Evolutionary conservation across 2,797 vertebrate genomes (phyloP), one percentile per base, ranked within the genome.

Genomic region (Sebastes itinus): DNA sequence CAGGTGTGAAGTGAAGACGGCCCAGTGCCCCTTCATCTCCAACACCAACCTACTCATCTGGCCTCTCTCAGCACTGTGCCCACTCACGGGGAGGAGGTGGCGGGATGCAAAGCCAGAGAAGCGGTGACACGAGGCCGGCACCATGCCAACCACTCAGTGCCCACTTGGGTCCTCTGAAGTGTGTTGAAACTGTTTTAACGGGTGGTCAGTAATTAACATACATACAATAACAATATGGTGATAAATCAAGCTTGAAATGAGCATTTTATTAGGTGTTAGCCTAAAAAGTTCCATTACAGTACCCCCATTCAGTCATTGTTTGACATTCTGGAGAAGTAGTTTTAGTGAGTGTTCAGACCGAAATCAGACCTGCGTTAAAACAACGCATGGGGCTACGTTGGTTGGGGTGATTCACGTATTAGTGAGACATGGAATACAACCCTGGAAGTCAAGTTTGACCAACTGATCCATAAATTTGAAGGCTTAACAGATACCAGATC

Each of bases 71-170:
- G 75, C 80, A 72, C 11, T 3, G 56, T 85, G 82, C 73, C 78
- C 77, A 83, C 85, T 86, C 79, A 82, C 2, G 18, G 58, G 52
- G 77, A 83, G 77, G 87, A 79, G 82, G 86, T 79, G 83, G 86
- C 72, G 22, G 63, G 77, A 72, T 64, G 42, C 46, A 67, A 74
- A 54, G 73, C 69, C 75, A 70, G 70, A 73, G 75, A 56, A 25
- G 81, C 71, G 42, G 60, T 70, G 85, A 89, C 83, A 87, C 9
- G 20, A 78, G 66, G 77, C 75, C 61, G 72, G 86, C 73, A 56
- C 65, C n/a, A 18, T 56, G 87, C 89, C 89, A 90, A 81, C 64
- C 77, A 88, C 89, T 91, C 84, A 84, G 73, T 77, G 81, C 82
- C 82, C 86, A 92, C 89, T 89, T 79, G 78, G 58, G 67, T 78